These are phyloP conservation scores for Martes martes DNA, from an alignment of 2,113 vertebrate genomes.

Conservation along the genomic window DNA sequence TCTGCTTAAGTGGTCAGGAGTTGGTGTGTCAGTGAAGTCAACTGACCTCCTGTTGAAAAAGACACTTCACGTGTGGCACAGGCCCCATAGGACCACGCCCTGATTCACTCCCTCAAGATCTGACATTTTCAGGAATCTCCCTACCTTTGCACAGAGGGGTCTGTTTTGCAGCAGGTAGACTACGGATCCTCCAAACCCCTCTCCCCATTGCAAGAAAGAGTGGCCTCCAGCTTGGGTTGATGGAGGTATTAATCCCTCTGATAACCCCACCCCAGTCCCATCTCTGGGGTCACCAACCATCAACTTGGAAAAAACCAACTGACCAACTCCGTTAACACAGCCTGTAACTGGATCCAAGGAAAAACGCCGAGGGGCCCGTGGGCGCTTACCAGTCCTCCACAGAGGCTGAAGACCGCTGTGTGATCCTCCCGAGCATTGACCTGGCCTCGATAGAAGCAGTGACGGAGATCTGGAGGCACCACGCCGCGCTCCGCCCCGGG, in stretches of 20 bases:
- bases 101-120: background rate
- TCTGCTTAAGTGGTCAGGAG: background rate
- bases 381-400: slow-evolving; percentile 93
- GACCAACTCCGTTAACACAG: background rate
- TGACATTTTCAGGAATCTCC: background rate
- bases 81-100: background rate
- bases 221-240: background rate
- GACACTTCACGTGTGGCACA: background rate
- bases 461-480: slow-evolving; percentile 84
- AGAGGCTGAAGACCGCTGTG: slow-evolving; percentile 92
- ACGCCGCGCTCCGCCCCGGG: background rate
- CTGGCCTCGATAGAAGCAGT: slow-evolving; percentile 96
- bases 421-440: slow-evolving; percentile 87
- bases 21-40: background rate
- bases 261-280: background rate
- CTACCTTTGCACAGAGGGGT: background rate
- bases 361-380: background rate
- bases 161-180: background rate
- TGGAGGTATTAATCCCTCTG: background rate
- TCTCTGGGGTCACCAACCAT: background rate
- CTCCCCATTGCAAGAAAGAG: background rate
- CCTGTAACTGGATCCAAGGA: background rate
- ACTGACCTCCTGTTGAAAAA: background rate
- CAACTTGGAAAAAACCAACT: background rate
- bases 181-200: background rate